Percentiles rank a stretch among this genome's conserved stretches.
Conservation (phyloP, 2,888 invertebrate species). For the Lasioglossum vierecki region DNA sequence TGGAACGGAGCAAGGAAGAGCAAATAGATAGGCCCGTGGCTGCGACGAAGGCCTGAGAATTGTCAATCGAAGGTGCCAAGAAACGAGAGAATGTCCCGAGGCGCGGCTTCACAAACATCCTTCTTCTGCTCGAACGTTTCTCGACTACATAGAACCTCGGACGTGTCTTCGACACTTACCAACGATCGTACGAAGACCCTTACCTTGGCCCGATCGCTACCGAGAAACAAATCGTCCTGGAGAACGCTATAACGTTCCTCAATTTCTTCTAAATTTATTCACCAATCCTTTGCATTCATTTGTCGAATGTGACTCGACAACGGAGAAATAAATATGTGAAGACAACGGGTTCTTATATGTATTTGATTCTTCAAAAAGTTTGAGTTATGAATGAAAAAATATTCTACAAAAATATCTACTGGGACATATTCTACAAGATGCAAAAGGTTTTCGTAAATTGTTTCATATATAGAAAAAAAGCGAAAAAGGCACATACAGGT, state of each 20-base stretch:
- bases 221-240: not conserved
- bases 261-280: not conserved
- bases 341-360: no score
- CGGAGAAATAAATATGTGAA: no score
- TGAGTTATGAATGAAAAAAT: no score
- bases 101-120: constrained; percentile 84
- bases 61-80: constrained; percentile 81
- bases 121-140: constrained; percentile 69
- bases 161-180: not conserved
- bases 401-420: no score
- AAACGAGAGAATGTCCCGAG: constrained; percentile 77
- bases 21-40: constrained; percentile 64
- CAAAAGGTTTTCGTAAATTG: no score
- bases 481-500: no score
- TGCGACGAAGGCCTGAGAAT: constrained; percentile 76
- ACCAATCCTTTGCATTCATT: no score
- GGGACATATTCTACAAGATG: no score
- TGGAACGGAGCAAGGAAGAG: constrained; percentile 52
- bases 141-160: not conserved
- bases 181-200: not conserved
- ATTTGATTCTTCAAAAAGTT: no score
- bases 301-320: no score
- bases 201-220: not conserved
- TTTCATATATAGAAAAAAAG: no score
- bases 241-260: not conserved